Evolutionary conservation across 2,113 vertebrate species (phyloP), one percentile per base, ranked within the genome.

Genomic region (Gulo gulo): DNA sequence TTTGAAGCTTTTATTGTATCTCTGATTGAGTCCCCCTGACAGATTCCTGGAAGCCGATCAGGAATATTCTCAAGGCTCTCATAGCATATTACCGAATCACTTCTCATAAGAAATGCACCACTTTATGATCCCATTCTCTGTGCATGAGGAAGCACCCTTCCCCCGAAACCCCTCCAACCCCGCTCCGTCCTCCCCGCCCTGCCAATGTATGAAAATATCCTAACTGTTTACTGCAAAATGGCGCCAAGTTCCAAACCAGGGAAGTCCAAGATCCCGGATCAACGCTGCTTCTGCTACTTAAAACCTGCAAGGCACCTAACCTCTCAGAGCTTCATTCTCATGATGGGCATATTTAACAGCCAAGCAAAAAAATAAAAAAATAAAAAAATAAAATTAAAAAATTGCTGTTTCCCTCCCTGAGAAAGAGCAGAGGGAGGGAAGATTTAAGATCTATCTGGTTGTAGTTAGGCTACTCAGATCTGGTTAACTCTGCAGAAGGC

Each of bases 81-180:
- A 20, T 4, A n/a, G 31, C 36, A 0, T 24, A 3, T 16, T 24
- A 16, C 34, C 7, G 18, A 21, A 50, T 57, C 29, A 1, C 45
- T 31, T 65, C n/a, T 47, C 14, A 23, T 63, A 13, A 65, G 55
- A 81, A 42, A 20, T 0, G 23, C 21, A 1, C 59, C 34, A 0
- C 31, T 29, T 61, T 47, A 47, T 21, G 42, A 79, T 8, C 15
- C n/a, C 29, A 34, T 47, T 89, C 52, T 52, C 42, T 4, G 16
- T 24, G 16, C 34, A 10, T 5, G 31, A 65, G 65, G 50, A 82
- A 39, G 24, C 31, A 4, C 4, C 14, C 18, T 76, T 36, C 14
- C 29, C n/a, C 4, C 6, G 0, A 6, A 4, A 1, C 0, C 29
- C 1, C 4, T 34, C 13, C n/a, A 42, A 1, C 31, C 21, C 20